Base-by-base conservation (phyloP, 2,888 invertebrate species). In the Troilus luridus region DNA sequence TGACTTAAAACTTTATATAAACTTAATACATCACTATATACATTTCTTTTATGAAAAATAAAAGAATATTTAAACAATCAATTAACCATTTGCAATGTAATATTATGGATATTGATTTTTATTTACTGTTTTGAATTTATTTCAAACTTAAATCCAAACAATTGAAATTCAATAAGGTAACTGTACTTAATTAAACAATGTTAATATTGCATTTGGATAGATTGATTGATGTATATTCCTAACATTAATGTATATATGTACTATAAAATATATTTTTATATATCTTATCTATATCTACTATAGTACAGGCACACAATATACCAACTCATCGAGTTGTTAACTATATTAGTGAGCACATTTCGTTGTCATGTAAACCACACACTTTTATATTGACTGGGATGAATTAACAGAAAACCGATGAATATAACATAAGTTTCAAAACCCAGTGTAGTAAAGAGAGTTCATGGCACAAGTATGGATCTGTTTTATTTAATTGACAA, bases 221-320 rank as follows among this genome's bases (percentile, higher is more conserved):
- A 85, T 56, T 85, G 85, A 85, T 85, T 85, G 85, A 85, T 56
- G 11, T 58, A 85, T 85, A 85, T n/a, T 27, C 41, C 17, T 60
- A 88, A 58, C 21, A 56, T 24, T 58, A 88, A 58, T 59, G 21
- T 58, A 88, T 88, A 58, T 58, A 88, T 88, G 56, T 88, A 58
- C n/a, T 90, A 24, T 81, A 67, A 88, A 67, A 90, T 54, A 90
- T 58, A 77, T 41, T 19, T 67, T 41, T 89, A 67, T 88, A 88
- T 89, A 89, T 59, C 5, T 88, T 12, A 58, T 88, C 60, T 89
- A 91, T 89, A 19, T 27, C 90, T 90, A 90, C 58, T 90, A 90
- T 90, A 90, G 24, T 90, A 90, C 90, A 90, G 90, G 72, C 77
- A 90, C 77, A 77, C 90, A 90, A 90, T 77, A 90, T 77, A 90